Evolutionary conservation across 2,888 invertebrate species (phyloP).

Genomic region (Tipula helvola): DNA sequence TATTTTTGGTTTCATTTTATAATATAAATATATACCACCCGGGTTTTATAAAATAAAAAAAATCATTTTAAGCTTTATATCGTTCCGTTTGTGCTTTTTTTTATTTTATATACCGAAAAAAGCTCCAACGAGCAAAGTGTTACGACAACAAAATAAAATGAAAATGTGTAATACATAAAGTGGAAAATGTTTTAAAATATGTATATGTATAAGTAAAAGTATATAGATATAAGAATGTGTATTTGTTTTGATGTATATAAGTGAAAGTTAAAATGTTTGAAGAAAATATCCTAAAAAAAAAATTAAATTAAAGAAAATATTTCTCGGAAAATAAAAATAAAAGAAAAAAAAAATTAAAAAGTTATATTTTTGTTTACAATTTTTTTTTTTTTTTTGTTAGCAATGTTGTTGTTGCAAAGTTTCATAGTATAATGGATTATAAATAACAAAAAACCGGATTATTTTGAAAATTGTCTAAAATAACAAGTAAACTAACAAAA

Average conservation of each 20-base stretch:
- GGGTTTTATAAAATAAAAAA: not conserved
- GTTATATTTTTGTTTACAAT: not conserved
- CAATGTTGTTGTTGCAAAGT: not conserved
- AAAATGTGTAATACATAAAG: not conserved
- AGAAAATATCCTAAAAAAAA: not conserved
- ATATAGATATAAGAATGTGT: not conserved
- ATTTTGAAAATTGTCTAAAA: not conserved
- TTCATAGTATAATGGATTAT: not conserved
- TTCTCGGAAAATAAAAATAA: not conserved
- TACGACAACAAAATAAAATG: not conserved
- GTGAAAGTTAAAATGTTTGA: not conserved
- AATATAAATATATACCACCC: no score
- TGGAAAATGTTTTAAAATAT: not conserved
- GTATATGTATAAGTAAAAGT: not conserved
- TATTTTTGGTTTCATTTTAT: not conserved
- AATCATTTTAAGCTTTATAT: not conserved
- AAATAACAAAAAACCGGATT: not conserved
- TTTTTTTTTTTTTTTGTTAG: not conserved
- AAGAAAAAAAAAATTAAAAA: not conserved
- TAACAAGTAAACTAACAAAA: not conserved
- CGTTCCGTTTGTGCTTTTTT: not conserved
- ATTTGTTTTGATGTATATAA: not conserved
- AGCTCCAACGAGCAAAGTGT: not conserved
- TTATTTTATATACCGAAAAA: not conserved
- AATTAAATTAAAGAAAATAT: not conserved